Percentiles rank a stretch among this genome's conserved stretches.
phyloP scores from a whole-genome alignment of 1,140 invertebrate species.

The Apis cerana region DNA sequence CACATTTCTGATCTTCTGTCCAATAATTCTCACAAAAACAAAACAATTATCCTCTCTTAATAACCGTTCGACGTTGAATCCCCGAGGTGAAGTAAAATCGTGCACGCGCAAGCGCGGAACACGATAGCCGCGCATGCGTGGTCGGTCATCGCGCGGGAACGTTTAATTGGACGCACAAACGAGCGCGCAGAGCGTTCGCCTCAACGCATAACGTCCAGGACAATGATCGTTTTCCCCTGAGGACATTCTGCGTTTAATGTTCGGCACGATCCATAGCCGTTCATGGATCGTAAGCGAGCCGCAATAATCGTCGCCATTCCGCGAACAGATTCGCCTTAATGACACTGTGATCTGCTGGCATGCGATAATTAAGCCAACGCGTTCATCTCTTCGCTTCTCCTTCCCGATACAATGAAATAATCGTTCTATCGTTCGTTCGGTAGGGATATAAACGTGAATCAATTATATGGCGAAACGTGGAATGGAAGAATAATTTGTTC shows the following conservation, averaged over 20 bases:
- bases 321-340: constrained; percentile 35
- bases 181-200: not conserved
- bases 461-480: not conserved
- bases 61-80: not conserved
- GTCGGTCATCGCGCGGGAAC: not conserved
- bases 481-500: not conserved
- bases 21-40: not conserved
- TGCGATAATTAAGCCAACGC: constrained; percentile 28
- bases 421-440: not conserved
- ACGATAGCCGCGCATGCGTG: not conserved
- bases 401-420: not conserved
- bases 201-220: constrained; percentile 15
- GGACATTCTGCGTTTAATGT: constrained; percentile 26
- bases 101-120: not conserved
- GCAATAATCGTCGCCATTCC: constrained; percentile 36
- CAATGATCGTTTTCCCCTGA: constrained; percentile 22
- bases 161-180: constrained; percentile 47
- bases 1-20: not conserved
- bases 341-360: constrained; percentile 2
- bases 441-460: not conserved
- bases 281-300: constrained; percentile 16
- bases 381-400: not conserved
- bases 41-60: not conserved
- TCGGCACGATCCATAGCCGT: constrained; percentile 5
- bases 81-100: not conserved